These are phyloP conservation scores for Mastomys coucha DNA, from an alignment of 2,113 vertebrate genomes.

Conservation along the genomic window DNA sequence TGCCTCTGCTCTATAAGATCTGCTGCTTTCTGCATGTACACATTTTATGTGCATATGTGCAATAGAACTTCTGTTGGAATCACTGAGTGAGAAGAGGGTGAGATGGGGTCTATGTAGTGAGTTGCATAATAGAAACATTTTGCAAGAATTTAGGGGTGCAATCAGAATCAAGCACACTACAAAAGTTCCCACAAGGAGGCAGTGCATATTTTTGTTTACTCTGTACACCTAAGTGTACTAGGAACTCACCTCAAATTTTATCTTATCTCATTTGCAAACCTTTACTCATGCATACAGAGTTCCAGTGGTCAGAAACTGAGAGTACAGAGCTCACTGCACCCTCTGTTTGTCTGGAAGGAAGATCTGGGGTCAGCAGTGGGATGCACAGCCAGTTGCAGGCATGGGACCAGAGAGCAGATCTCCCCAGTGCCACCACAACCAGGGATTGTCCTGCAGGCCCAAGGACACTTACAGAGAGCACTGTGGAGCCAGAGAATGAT, in stretches of 20 bases:
- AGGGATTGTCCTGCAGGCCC: background rate
- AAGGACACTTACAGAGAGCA: background rate
- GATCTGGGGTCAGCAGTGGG: rapidly evolving
- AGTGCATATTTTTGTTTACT: background rate
- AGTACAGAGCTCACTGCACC: background rate
- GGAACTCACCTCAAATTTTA: background rate
- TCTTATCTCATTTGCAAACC: background rate
- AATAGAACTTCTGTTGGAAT: background rate
- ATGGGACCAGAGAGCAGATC: rapidly evolving
- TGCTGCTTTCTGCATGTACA: background rate
- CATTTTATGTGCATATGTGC: background rate
- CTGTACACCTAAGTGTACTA: background rate
- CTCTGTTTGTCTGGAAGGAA: background rate
- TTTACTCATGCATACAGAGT: background rate
- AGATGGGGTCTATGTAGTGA: background rate
- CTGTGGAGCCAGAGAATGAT: background rate
- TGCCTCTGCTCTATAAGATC: background rate
- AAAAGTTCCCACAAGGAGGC: background rate
- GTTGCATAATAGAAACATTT: background rate
- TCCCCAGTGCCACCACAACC: rapidly evolving
- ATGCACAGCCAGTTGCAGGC: background rate
- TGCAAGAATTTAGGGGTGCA: background rate
- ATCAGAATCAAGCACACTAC: background rate
- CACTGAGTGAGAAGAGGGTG: background rate
- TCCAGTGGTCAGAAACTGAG: background rate